A percentile compares a stretch with the other conserved stretches of the same genome.
Conservation (phyloP, 2,797 vertebrate species). For the Gymnopithys bicolor region DNA sequence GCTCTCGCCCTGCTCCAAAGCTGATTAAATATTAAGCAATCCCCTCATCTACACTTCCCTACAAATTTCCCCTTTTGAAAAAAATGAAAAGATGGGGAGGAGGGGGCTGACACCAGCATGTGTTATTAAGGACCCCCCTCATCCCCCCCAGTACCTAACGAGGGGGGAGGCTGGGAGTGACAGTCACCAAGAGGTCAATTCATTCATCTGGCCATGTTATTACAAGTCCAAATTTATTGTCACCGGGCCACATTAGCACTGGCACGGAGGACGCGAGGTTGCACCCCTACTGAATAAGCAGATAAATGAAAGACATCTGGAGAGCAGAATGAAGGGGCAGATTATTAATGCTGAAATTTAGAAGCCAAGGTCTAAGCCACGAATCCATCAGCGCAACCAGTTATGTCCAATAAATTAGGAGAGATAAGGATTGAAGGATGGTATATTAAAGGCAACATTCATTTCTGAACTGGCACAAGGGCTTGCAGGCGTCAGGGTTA, state of each 20-base stretch:
- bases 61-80: neutral
- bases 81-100: neutral
- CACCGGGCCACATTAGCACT: slow-evolving; percentile 71
- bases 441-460: slow-evolving; percentile 79
- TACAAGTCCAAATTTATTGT: slow-evolving; percentile 76
- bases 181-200: slow-evolving; percentile 69
- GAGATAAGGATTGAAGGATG: slow-evolving; percentile 86
- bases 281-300: slow-evolving; percentile 69
- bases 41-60: neutral
- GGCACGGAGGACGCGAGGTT: slow-evolving; percentile 71
- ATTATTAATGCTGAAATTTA: slow-evolving; percentile 87
- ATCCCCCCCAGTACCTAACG: neutral
- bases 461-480: slow-evolving; percentile 61
- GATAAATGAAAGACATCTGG: slow-evolving; percentile 82
- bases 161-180: slow-evolving; percentile 45
- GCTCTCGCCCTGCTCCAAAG: neutral
- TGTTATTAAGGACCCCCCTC: neutral
- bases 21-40: slow-evolving; percentile 38
- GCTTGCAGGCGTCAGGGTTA: slow-evolving; percentile 28
- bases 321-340: slow-evolving; percentile 74
- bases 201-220: slow-evolving; percentile 73
- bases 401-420: slow-evolving; percentile 84
- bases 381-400: slow-evolving; percentile 81
- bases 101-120: neutral
- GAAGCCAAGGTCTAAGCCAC: slow-evolving; percentile 86